Evolutionary conservation across 2,113 vertebrate genomes (phyloP), one percentile per base, ranked within the genome.

Genomic region (Apteryx mantelli): DNA sequence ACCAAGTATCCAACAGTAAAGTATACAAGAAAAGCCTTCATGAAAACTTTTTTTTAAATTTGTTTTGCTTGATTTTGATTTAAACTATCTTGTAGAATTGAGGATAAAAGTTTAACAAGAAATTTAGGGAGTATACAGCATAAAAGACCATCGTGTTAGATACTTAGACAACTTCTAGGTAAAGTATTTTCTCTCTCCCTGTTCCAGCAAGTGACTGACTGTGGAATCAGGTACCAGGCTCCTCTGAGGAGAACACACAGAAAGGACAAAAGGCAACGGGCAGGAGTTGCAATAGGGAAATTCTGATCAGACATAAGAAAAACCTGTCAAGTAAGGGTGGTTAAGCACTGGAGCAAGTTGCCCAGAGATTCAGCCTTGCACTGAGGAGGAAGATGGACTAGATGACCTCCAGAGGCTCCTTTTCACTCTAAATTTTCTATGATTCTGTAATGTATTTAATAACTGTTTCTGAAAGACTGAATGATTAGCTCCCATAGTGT

Each of bases 161-260:
- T 42, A 32, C 14, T 53, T 30, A 48, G 20, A 17, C 40, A 70
- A n/a, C n/a, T 68, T 52, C 84, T 38, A 22, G 34, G 36, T n/a
- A 32, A 76, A 50, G 19, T 5, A 17, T 15, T 61, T 65, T 50
- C 64, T 34, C 42, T 20, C 21, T 65, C 44, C 44, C 42, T 83
- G 40, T 70, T 69, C 55, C 28, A 56, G 58, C 18, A 30, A 91
- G 73, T 11, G 68, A 42, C 16, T 30, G 38, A 7, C 19, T 44
- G 15, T 21, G 34, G 38, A 55, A 76, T 50, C 55, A 64, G 55
- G 4, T 28, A 64, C 64, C 32, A 50, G 48, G 46, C 11, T 71
- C 63, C 55, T 82, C 0, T 0, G 48, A 36, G 56, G 1, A 50
- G 36, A 68, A 58, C 0, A 0, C 21, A 22, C 15, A 52, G 60